Evolutionary conservation across 92 coral and sea anemone genomes (phyloP).

Genomic region (Meandrina meandrites): DNA sequence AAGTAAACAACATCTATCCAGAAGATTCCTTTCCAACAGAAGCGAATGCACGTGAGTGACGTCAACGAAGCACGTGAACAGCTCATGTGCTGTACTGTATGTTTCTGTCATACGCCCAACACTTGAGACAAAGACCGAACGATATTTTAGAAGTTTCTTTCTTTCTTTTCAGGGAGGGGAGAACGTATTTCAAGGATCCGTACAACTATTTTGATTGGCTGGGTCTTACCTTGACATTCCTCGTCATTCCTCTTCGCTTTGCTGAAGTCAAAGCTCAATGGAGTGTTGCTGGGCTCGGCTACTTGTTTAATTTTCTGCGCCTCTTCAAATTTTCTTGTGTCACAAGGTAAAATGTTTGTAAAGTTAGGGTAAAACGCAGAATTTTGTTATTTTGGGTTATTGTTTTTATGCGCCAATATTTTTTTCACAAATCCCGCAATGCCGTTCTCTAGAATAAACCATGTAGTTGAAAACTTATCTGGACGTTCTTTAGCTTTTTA

Average conservation of each 20-base stretch:
- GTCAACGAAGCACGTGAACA: too few species aligned
- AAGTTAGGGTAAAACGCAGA: neutral
- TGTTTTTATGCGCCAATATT: too few species aligned
- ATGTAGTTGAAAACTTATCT: neutral
- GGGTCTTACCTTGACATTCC: conserved; percentile 73
- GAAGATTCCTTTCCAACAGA: too few species aligned
- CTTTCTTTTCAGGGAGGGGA: conserved; percentile 63
- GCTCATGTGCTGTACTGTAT: too few species aligned
- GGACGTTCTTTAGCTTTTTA: neutral
- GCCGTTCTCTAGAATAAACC: neutral
- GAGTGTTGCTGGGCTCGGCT: conserved; percentile 84
- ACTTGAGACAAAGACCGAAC: too few species aligned
- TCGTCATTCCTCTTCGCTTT: conserved; percentile 84
- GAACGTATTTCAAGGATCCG: conserved; percentile 69
- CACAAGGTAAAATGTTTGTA: conserved; percentile 61
- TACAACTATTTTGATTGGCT: conserved; percentile 91
- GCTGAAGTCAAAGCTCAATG: conserved; percentile 68
- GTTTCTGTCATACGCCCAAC: too few species aligned
- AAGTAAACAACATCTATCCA: too few species aligned
- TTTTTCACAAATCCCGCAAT: too few species aligned
- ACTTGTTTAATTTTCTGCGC: conserved; percentile 83
- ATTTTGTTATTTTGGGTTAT: too few species aligned
- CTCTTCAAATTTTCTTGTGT: conserved; percentile 90
- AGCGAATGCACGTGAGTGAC: too few species aligned
- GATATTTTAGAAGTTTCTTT: neutral